Percentiles rank a stretch among this genome's conserved stretches.
Evolutionary conservation across 2,888 invertebrate genomes (phyloP).

Genomic region (Phyllotreta cruciferae): DNA sequence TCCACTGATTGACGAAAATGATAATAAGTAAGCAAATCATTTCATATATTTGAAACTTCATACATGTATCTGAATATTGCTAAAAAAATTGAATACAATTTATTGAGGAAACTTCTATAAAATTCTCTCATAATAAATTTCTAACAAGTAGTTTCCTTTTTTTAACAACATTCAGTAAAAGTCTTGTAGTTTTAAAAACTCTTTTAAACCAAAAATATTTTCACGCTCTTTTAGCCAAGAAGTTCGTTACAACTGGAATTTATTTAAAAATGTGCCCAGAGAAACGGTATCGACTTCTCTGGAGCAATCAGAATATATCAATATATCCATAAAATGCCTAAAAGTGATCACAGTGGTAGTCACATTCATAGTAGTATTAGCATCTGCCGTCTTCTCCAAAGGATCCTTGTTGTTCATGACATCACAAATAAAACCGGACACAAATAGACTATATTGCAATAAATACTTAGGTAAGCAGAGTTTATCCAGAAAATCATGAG

Average conservation of each 20-base stretch:
- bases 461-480: constrained; percentile 58
- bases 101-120: too few relatives aligned
- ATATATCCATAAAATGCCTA: constrained; percentile 67
- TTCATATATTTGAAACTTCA: too few relatives aligned
- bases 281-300: constrained; percentile 74
- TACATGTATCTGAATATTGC: too few relatives aligned
- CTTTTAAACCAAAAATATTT: neutral
- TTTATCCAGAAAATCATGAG: constrained; percentile 9
- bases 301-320: constrained; percentile 68
- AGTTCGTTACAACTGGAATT: constrained; percentile 69
- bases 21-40: too few relatives aligned
- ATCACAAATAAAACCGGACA: constrained; percentile 69
- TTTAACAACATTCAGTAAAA: neutral
- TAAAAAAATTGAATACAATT: too few relatives aligned
- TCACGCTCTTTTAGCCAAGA: constrained; percentile 30
- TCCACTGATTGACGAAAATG: too few relatives aligned
- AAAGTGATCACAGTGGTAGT: constrained; percentile 74
- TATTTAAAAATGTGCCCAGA: constrained; percentile 76
- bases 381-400: constrained; percentile 76
- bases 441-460: constrained; percentile 68
- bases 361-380: constrained; percentile 72
- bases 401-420: constrained; percentile 76
- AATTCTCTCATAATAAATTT: too few relatives aligned
- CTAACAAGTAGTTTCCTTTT: too few relatives aligned
- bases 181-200: neutral